A percentile compares a stretch with the other conserved stretches of the same genome.
Evolutionary conservation across 2,888 invertebrate genomes (phyloP).

Genomic region (Spilarctia lutea): DNA sequence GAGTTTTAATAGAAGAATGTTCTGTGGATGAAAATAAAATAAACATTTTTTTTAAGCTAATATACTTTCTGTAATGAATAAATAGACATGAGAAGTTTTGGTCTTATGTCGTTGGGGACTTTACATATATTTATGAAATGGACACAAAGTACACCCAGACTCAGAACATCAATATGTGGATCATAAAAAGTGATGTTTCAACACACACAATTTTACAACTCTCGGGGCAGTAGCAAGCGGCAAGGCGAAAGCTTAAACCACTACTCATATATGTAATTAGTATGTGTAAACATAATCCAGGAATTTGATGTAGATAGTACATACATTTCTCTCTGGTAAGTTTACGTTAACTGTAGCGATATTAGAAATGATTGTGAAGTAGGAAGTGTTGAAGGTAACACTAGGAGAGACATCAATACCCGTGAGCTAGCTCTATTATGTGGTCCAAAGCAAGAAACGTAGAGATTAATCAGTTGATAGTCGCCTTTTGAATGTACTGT

Average conservation of each 20-base stretch:
- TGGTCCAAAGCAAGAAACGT: constrained; percentile 49
- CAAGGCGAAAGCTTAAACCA: too few relatives aligned
- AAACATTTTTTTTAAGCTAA: too few relatives aligned
- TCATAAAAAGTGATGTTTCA: too few relatives aligned
- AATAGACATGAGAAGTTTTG: too few relatives aligned
- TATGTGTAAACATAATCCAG: background rate
- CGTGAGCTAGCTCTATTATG: constrained; percentile 67
- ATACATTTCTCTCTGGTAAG: constrained; percentile 13
- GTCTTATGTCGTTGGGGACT: too few relatives aligned
- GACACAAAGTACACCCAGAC: too few relatives aligned
- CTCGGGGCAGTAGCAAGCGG: too few relatives aligned
- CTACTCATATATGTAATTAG: background rate
- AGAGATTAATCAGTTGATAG: constrained; percentile 6
- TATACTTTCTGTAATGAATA: too few relatives aligned
- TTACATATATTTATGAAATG: too few relatives aligned
- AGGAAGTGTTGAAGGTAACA: constrained; percentile 78
- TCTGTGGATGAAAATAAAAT: background rate
- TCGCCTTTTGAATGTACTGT: background rate
- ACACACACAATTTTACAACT: too few relatives aligned
- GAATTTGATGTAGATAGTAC: constrained; percentile 4
- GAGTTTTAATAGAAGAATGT: too few relatives aligned
- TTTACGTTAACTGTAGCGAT: constrained; percentile 38
- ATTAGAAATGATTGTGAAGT: constrained; percentile 65
- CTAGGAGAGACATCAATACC: constrained; percentile 76
- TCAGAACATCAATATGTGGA: too few relatives aligned